A percentile compares a stretch with the other conserved stretches of the same genome.
These are phyloP conservation scores for Anguilla rostrata DNA, from an alignment of 2,113 vertebrate genomes.

Conservation along the genomic window DNA sequence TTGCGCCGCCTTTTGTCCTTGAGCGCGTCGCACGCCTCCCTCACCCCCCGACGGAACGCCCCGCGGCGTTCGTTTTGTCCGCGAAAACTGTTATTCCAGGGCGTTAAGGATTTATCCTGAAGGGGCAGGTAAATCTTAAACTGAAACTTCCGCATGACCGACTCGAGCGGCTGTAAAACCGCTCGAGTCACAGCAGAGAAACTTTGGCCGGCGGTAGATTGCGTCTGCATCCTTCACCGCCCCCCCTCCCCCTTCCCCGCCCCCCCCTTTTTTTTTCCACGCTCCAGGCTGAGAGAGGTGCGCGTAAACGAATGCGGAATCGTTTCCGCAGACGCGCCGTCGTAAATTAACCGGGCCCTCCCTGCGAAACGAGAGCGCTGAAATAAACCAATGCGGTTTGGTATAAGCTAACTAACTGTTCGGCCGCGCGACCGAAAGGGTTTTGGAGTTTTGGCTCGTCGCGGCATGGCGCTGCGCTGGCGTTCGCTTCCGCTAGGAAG, in stretches of 20 bases:
- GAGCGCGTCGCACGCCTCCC: not conserved
- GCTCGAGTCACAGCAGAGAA: not conserved
- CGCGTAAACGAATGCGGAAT: not conserved
- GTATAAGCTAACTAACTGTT: not conserved
- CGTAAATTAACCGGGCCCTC: not conserved
- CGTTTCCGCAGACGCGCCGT: not conserved
- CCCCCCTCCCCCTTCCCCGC: too few relatives aligned
- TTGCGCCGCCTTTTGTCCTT: not conserved
- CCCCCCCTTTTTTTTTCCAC: not conserved
- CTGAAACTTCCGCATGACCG: not conserved
- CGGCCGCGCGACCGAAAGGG: too few relatives aligned
- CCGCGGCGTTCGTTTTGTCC: not conserved
- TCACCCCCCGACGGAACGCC: not conserved
- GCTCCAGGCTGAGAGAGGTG: not conserved
- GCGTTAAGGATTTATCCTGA: not conserved
- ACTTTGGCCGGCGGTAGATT: not conserved
- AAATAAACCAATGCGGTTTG: not conserved
- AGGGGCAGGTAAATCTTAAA: not conserved
- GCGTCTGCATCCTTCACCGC: too few relatives aligned
- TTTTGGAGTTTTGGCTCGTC: not conserved
- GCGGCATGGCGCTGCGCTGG: not conserved
- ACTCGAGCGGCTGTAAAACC: not conserved
- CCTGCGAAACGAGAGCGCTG: too few relatives aligned
- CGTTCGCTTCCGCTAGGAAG: too few relatives aligned
- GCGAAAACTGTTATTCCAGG: not conserved